A percentile compares a stretch with the other conserved stretches of the same genome.
These are phyloP conservation scores for Carposina sasakii DNA, from an alignment of 1,140 invertebrate species.

Conservation along the genomic window DNA sequence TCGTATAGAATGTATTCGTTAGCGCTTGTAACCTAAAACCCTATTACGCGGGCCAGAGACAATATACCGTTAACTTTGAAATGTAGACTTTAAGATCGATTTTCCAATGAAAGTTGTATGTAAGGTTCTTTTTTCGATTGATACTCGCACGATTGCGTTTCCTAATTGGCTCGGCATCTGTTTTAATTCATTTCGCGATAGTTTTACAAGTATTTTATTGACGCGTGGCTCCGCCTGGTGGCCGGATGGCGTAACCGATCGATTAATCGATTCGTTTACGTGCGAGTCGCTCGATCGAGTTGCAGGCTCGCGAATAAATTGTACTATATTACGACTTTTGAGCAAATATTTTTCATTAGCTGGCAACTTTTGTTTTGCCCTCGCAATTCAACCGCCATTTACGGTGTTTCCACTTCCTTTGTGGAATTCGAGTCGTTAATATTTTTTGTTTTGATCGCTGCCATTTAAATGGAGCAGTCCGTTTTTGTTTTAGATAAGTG, in stretches of 20 bases:
- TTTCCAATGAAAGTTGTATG: conserved; percentile 21
- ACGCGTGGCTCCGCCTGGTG: conserved; percentile 64
- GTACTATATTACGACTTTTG: conserved; percentile 35
- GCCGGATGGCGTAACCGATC: conserved; percentile 43
- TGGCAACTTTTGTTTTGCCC: conserved; percentile 22
- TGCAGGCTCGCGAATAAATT: conserved; percentile 36
- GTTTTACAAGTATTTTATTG: conserved; percentile 71
- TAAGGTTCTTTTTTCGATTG: conserved; percentile 56
- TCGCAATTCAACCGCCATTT: conserved; percentile 1
- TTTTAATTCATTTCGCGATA: conserved; percentile 71
- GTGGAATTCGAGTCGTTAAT: conserved; percentile 2
- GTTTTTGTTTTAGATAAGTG: too few species aligned
- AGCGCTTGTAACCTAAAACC: conserved; percentile 58
- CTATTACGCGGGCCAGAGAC: conserved; percentile 35
- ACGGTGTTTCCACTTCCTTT: background rate
- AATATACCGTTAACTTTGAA: conserved; percentile 20
- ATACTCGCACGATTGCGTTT: conserved; percentile 67
- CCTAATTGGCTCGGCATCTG: conserved; percentile 70
- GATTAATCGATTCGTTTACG: conserved; percentile 67
- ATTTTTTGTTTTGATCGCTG: too few species aligned
- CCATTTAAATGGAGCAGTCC: too few species aligned
- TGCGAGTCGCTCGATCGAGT: conserved; percentile 50
- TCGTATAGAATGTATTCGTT: conserved; percentile 52
- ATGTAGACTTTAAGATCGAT: conserved; percentile 15
- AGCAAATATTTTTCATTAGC: conserved; percentile 29